Conservation (phyloP, 1,140 invertebrate genomes). For the Zaprionus vittiger region DNA sequence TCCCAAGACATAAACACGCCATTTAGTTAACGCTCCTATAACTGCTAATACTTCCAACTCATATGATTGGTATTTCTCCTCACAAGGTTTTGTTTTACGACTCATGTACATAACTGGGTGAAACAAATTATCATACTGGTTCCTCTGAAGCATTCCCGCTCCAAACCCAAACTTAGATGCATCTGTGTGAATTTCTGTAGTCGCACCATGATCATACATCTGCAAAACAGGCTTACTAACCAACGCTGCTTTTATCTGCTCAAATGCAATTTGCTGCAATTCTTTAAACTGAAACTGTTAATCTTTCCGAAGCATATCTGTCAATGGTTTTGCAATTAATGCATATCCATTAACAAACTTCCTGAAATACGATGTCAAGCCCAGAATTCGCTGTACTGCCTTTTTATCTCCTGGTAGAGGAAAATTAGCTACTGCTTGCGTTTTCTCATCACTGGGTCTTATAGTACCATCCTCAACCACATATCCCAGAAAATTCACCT, state of each 20-base stretch:
- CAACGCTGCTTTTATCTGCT: too few relatives aligned
- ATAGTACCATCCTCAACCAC: conserved; percentile 5
- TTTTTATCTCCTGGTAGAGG: conserved; percentile 15
- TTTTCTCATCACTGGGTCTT: not conserved
- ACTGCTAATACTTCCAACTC: too few relatives aligned
- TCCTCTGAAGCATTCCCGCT: too few relatives aligned
- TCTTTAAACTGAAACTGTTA: too few relatives aligned
- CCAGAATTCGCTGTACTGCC: conserved; percentile 27
- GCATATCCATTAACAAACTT: conserved; percentile 11
- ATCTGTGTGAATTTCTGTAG: conserved; percentile 38
- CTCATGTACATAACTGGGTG: too few relatives aligned
- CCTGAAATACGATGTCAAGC: conserved; percentile 11
- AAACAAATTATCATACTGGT: too few relatives aligned
- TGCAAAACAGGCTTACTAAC: too few relatives aligned
- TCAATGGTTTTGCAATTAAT: conserved; percentile 4
- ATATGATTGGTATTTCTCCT: too few relatives aligned
- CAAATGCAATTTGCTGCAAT: not conserved
- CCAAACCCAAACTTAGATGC: conserved; percentile 34
- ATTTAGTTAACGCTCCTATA: too few relatives aligned
- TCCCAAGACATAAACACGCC: too few relatives aligned
- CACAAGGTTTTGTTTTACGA: too few relatives aligned
- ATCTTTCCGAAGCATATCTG: conserved; percentile 10
- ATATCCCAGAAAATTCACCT: conserved; percentile 21
- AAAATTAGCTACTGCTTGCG: conserved; percentile 12
- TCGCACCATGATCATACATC: too few relatives aligned